phyloP scores from a whole-genome alignment of 2,113 vertebrate species.

The Lampris incognitus region DNA sequence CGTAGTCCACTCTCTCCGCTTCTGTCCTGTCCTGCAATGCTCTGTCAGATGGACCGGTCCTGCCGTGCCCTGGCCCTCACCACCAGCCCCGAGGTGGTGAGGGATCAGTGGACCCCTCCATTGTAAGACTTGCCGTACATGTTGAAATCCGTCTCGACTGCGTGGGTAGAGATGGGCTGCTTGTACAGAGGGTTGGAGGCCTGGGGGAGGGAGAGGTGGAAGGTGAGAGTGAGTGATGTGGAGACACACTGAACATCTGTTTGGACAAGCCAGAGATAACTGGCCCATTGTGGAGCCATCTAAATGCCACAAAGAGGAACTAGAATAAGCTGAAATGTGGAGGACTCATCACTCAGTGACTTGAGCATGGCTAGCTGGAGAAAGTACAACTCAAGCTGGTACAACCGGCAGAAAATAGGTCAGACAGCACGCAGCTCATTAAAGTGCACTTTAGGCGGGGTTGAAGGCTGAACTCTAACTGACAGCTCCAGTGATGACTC shows the following conservation, averaged over 20 bases:
- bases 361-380: neutral
- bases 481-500: conserved; percentile 36
- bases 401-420: conserved; percentile 28
- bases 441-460: conserved; percentile 31
- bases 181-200: conserved; percentile 97
- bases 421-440: conserved; percentile 33
- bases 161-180: conserved; percentile 89
- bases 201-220: conserved; percentile 69
- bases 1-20: conserved; percentile 7
- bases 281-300: no score
- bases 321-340: no score
- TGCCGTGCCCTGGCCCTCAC: conserved; percentile 61
- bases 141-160: conserved; percentile 88
- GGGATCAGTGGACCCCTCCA: conserved; percentile 89
- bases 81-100: conserved; percentile 9
- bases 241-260: no score
- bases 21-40: conserved; percentile 28
- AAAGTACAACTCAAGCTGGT: neutral
- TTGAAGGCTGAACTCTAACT: conserved; percentile 9
- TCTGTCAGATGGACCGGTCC: conserved; percentile 74
- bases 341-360: neutral
- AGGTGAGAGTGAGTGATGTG: neutral
- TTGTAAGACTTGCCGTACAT: conserved; percentile 92
- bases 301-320: no score
- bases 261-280: no score